A percentile compares a stretch with the other conserved stretches of the same genome.
Evolutionary conservation across 2,113 vertebrate species (phyloP).

Genomic region (Sardina pilchardus): DNA sequence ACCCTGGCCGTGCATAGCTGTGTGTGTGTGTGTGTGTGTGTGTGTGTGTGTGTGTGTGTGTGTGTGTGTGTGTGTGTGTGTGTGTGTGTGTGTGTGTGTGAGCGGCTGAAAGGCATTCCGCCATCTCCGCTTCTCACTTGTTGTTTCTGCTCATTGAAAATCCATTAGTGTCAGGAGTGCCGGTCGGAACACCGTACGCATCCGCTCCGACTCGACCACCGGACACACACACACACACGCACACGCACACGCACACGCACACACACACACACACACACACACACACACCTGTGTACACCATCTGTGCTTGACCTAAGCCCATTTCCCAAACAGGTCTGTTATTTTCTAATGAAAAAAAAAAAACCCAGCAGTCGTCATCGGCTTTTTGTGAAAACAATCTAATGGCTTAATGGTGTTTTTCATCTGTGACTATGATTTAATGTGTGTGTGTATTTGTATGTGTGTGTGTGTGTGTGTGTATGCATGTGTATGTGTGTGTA

Average conservation of each 20-base stretch:
- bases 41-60: neutral
- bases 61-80: neutral
- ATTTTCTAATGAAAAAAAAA: slow-evolving; percentile 33
- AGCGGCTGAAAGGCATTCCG: slow-evolving; percentile 26
- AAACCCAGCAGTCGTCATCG: neutral
- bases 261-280: neutral
- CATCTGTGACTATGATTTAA: slow-evolving; percentile 43
- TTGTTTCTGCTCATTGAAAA: slow-evolving; percentile 71
- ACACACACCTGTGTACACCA: slow-evolving; percentile 19
- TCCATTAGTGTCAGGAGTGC: slow-evolving; percentile 68
- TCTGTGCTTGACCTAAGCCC: slow-evolving; percentile 49
- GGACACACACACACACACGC: neutral
- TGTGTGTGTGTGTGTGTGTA: neutral
- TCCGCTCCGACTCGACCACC: neutral
- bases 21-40: slow-evolving; percentile 8
- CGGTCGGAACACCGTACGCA: slow-evolving; percentile 11
- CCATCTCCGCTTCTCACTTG: slow-evolving; percentile 46
- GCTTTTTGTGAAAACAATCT: slow-evolving; percentile 65
- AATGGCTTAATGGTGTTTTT: slow-evolving; percentile 75
- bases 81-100: neutral
- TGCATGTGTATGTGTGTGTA: slow-evolving; percentile 40
- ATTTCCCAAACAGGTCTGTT: slow-evolving; percentile 42
- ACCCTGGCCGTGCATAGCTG: too few relatives aligned
- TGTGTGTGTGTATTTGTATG: slow-evolving; percentile 20
- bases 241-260: neutral